A percentile compares a stretch with the other conserved stretches of the same genome.
These are phyloP conservation scores for Lethenteron reissneri DNA, from an alignment of 2,113 vertebrate species.

Conservation along the genomic window DNA sequence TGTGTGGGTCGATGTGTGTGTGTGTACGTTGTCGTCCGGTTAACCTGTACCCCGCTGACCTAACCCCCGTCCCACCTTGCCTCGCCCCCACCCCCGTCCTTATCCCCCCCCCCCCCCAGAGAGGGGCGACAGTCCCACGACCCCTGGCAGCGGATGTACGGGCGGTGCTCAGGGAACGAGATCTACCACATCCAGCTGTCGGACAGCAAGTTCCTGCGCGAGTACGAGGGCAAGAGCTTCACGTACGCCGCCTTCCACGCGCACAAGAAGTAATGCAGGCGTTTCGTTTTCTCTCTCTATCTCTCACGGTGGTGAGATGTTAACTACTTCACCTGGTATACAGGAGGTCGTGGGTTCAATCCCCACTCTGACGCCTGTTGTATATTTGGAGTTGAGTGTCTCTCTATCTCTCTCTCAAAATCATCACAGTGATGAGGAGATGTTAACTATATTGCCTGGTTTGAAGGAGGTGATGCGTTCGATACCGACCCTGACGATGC, in stretches of 20 bases:
- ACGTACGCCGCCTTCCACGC: constrained; percentile 87
- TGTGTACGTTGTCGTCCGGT: neutral
- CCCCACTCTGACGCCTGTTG: neutral
- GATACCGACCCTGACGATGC: no score
- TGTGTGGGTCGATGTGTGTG: no score
- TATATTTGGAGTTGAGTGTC: neutral
- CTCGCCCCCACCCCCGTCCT: neutral
- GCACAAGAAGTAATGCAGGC: constrained; percentile 66
- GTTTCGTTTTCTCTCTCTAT: neutral
- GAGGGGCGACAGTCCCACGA: constrained; percentile 75
- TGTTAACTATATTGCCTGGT: no score
- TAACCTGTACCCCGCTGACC: neutral
- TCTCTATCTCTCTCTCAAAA: neutral
- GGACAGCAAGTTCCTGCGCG: constrained; percentile 83
- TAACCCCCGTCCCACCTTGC: neutral
- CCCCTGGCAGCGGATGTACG: constrained; percentile 88
- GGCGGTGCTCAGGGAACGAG: constrained; percentile 81
- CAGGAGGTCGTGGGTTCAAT: neutral
- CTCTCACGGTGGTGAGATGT: neutral
- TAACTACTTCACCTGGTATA: neutral
- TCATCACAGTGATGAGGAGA: neutral
- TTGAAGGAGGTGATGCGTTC: no score
- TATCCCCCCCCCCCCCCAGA: constrained; percentile 13
- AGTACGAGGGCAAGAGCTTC: constrained; percentile 83
- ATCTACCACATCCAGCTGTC: constrained; percentile 78